Evolutionary conservation across 2,113 vertebrate species (phyloP).

Genomic region (Balaenoptera acutorostrata): DNA sequence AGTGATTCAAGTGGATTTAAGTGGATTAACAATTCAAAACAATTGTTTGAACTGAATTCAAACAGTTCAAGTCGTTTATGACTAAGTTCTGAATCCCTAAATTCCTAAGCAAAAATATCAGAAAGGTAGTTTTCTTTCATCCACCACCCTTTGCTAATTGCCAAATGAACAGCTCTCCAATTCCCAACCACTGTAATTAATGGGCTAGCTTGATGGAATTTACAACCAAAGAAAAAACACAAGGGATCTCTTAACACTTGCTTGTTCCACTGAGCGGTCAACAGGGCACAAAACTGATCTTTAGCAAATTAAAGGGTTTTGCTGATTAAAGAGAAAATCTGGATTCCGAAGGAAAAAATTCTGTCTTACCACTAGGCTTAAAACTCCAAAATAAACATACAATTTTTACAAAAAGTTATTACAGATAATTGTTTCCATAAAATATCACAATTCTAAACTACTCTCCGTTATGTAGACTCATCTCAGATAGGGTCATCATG

Average conservation of each 20-base stretch:
- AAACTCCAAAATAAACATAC: neutral
- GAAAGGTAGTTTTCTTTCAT: constrained; percentile 42
- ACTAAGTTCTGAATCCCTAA: constrained; percentile 44
- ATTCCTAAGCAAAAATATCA: constrained; percentile 51
- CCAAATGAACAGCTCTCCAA: neutral
- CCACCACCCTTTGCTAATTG: constrained; percentile 33
- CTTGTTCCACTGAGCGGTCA: neutral
- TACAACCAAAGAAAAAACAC: constrained; percentile 15
- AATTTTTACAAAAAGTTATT: constrained; percentile 16
- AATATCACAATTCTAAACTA: neutral
- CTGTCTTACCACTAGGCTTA: neutral
- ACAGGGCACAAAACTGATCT: neutral
- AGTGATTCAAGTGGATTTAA: neutral
- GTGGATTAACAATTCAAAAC: no score
- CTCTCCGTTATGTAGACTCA: neutral
- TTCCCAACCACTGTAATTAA: constrained; percentile 7
- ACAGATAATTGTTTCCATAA: constrained; percentile 13
- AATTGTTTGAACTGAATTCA: no score
- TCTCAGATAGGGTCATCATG: neutral
- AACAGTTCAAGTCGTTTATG: neutral
- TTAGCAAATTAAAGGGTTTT: constrained; percentile 38
- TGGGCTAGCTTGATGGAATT: neutral
- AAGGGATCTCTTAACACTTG: neutral
- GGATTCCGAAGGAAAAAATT: neutral
- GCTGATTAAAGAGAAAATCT: constrained; percentile 26